A percentile compares a stretch with the other conserved stretches of the same genome.
Evolutionary conservation across 35 echinoderm and acorn worm genomes (phyloP).

Genomic region (Heliocidaris tuberculata): DNA sequence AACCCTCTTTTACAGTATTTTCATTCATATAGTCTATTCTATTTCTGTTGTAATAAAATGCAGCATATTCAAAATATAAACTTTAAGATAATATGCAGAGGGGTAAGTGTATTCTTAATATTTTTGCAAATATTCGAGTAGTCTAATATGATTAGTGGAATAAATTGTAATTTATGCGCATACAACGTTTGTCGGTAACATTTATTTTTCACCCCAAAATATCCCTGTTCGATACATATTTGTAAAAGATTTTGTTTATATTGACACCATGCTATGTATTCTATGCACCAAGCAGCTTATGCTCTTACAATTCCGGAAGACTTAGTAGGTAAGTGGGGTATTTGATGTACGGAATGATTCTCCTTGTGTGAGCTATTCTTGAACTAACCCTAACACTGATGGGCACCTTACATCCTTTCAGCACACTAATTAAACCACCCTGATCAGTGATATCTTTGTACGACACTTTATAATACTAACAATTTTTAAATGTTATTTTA

Average conservation of each 20-base stretch:
- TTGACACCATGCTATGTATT: not conserved
- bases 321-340: not conserved
- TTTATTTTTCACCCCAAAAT: too few relatives aligned
- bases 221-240: too few relatives aligned
- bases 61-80: too few relatives aligned
- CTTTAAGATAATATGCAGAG: too few relatives aligned
- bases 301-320: not conserved
- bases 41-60: too few relatives aligned
- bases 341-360: not conserved
- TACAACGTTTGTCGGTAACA: too few relatives aligned
- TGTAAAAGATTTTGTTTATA: not conserved
- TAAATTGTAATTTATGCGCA: too few relatives aligned
- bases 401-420: not conserved
- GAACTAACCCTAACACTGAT: not conserved
- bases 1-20: too few relatives aligned
- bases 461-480: not conserved
- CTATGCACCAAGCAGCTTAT: not conserved
- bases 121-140: too few relatives aligned
- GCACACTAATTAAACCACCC: not conserved
- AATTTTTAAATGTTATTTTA: not conserved
- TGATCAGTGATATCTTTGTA: not conserved
- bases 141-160: too few relatives aligned
- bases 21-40: too few relatives aligned
- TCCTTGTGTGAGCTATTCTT: not conserved
- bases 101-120: too few relatives aligned